Conservation (phyloP, 2,113 vertebrate species). For the Tychaedon coryphoeus region DNA sequence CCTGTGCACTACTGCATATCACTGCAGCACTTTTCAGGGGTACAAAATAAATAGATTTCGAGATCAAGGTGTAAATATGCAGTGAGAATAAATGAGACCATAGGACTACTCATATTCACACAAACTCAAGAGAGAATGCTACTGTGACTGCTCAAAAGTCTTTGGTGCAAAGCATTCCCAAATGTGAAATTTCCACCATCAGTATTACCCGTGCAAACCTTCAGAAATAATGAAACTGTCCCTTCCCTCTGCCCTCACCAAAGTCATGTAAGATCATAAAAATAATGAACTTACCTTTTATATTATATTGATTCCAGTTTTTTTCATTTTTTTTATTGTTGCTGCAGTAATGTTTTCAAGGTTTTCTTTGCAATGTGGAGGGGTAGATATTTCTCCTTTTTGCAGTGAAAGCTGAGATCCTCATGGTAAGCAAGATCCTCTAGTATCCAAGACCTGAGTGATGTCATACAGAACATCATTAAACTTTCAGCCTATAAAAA, state of each 20-base stretch:
- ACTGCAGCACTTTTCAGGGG: not conserved
- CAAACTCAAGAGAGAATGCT: not conserved
- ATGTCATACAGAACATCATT: not conserved
- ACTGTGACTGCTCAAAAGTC: not conserved
- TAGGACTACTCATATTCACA: not conserved
- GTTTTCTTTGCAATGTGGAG: not conserved
- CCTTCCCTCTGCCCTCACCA: accelerated
- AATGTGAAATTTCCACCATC: not conserved
- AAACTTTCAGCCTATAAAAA: not conserved
- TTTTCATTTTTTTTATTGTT: accelerated
- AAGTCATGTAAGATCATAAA: not conserved
- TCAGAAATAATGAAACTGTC: not conserved
- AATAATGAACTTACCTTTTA: not conserved
- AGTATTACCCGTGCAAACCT: not conserved
- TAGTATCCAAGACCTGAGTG: not conserved
- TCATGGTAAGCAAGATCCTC: not conserved
- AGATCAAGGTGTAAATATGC: not conserved
- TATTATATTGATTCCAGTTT: not conserved
- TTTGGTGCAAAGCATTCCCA: not conserved
- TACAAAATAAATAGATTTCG: not conserved
- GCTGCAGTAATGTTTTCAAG: not conserved
- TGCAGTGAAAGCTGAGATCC: not conserved
- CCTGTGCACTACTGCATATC: not conserved
- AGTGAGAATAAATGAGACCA: not conserved
- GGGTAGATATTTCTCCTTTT: not conserved